Percentiles rank a stretch among this genome's conserved stretches.
Evolutionary conservation across 2,113 vertebrate genomes (phyloP).

Genomic region (Megaceryle maxima): DNA sequence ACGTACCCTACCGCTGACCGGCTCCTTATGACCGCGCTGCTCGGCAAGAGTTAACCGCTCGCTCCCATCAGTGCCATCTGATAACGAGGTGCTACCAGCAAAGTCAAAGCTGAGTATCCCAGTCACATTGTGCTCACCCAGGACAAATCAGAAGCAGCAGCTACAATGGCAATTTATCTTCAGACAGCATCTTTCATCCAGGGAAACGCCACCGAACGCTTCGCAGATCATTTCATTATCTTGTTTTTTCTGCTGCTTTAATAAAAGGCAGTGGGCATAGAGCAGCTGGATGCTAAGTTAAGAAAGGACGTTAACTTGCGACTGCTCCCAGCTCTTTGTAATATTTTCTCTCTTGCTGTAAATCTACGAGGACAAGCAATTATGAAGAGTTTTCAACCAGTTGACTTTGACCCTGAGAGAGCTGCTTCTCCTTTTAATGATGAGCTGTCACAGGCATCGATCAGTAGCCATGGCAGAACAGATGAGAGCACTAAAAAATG

Average conservation of each 20-base stretch:
- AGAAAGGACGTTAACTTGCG: not conserved
- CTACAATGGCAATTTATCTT: conserved; percentile 1
- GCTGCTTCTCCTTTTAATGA: conserved; percentile 9
- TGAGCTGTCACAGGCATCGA: conserved; percentile 23
- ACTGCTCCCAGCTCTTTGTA: not conserved
- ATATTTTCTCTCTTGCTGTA: not conserved
- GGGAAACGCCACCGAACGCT: not conserved
- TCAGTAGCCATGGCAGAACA: conserved; percentile 15
- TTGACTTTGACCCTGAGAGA: not conserved
- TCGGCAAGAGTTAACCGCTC: not conserved
- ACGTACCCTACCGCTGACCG: rapidly evolving
- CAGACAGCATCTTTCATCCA: not conserved
- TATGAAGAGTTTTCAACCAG: not conserved
- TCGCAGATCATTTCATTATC: not conserved
- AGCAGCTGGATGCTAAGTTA: not conserved
- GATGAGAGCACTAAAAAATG: not conserved
- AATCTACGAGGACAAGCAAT: not conserved
- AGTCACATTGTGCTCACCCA: not conserved
- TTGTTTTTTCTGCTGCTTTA: not conserved
- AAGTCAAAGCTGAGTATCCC: not conserved
- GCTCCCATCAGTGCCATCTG: not conserved
- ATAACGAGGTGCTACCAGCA: not conserved
- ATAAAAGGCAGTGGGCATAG: not conserved
- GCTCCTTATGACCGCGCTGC: not conserved
- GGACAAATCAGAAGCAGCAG: not conserved